These are phyloP conservation scores for Bugula neritina DNA, from an alignment of 2,888 invertebrate genomes.

Conservation along the genomic window DNA sequence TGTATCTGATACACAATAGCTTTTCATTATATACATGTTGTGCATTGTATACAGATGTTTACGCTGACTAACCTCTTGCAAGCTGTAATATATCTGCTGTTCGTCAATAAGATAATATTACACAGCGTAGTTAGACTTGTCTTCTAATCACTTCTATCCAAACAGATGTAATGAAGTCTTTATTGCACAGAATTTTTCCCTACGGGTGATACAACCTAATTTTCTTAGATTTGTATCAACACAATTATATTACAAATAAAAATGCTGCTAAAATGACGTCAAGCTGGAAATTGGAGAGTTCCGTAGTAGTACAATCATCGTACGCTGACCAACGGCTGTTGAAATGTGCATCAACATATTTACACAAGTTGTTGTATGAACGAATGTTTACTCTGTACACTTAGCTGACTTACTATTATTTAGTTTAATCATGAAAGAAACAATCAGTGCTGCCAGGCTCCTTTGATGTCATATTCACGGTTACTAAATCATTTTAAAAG, in stretches of 20 bases:
- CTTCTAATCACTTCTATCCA: too few relatives aligned
- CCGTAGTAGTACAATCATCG: background rate
- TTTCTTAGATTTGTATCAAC: background rate
- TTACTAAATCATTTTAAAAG: background rate
- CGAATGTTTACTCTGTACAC: background rate
- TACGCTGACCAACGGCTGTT: background rate
- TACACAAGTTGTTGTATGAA: background rate
- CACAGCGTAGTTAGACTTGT: background rate
- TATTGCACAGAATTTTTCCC: background rate
- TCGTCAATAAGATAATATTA: background rate
- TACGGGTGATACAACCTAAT: background rate
- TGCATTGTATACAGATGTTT: background rate
- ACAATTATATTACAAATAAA: background rate
- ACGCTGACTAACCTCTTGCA: background rate
- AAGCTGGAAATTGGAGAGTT: background rate
- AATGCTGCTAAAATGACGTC: background rate
- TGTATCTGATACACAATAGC: background rate
- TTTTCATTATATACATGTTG: background rate
- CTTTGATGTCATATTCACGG: background rate
- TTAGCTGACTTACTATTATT: background rate
- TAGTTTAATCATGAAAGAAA: background rate
- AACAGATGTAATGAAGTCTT: background rate
- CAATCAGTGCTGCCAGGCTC: background rate
- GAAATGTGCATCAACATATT: background rate
- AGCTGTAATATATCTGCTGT: background rate